A percentile compares a stretch with the other conserved stretches of the same genome.
Conservation (phyloP, 2,888 invertebrate genomes). For the Ichneumoninae sp. region DNA sequence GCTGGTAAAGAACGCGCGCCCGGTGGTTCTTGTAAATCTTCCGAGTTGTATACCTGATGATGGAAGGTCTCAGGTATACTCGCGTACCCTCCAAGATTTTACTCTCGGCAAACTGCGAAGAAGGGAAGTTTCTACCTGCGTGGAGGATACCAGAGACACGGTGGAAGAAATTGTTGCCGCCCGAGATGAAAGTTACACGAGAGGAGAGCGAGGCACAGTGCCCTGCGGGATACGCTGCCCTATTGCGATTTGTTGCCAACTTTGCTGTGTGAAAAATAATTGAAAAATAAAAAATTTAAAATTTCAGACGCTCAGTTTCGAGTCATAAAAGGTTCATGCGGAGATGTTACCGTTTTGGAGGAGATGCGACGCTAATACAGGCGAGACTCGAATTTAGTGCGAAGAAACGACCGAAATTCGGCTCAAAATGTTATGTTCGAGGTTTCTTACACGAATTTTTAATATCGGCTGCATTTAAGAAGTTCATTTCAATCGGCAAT, state of each 20-base stretch:
- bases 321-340: too few species aligned
- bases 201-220: neutral
- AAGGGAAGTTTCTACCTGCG: conserved; percentile 28
- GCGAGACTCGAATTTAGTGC: too few species aligned
- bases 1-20: conserved; percentile 8
- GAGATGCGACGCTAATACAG: too few species aligned
- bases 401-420: too few species aligned
- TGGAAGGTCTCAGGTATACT: neutral
- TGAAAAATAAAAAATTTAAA: neutral
- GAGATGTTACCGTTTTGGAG: too few species aligned
- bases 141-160: conserved; percentile 8
- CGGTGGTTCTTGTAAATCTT: conserved; percentile 45
- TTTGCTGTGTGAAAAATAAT: neutral
- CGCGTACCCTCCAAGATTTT: neutral
- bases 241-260: neutral
- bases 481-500: neutral
- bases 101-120: conserved; percentile 16
- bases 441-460: too few species aligned
- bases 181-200: neutral
- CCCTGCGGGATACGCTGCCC: neutral
- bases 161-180: neutral
- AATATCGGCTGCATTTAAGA: too few species aligned
- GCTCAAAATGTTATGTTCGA: too few species aligned
- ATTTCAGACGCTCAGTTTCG: too few species aligned
- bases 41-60: conserved; percentile 20